phyloP scores from a whole-genome alignment of 2,113 vertebrate genomes.

The Casuarius casuarius region DNA sequence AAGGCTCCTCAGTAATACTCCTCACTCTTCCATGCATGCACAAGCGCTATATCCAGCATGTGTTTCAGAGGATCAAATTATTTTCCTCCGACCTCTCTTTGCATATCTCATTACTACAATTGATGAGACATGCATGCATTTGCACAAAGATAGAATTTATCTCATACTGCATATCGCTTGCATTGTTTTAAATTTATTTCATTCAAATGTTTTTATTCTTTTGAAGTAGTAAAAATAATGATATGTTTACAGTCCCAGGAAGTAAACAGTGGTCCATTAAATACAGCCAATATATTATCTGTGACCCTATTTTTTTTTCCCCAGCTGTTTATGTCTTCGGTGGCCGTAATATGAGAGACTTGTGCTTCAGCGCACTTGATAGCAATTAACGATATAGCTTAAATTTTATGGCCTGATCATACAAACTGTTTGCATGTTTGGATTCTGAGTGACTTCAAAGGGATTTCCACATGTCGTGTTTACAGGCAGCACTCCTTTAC shows the following conservation, averaged over 20 bases:
- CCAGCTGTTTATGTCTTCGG: neutral
- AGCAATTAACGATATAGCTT: conserved; percentile 1
- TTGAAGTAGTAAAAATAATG: conserved; percentile 31
- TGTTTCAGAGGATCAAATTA: neutral
- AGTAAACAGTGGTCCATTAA: conserved; percentile 1
- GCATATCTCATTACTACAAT: conserved; percentile 10
- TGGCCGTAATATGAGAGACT: neutral
- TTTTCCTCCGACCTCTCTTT: neutral
- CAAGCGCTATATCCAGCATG: neutral
- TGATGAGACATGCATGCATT: neutral
- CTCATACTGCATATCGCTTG: neutral
- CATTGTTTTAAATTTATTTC: conserved; percentile 1
- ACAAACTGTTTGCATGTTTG: neutral
- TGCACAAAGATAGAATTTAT: neutral
- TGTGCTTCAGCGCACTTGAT: neutral
- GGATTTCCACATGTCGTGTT: neutral
- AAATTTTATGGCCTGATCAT: neutral
- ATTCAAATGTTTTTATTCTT: conserved; percentile 29
- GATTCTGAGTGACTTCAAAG: conserved; percentile 53
- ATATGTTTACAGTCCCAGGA: neutral
- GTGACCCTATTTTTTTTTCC: neutral
- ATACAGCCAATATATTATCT: neutral
- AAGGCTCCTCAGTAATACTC: neutral
- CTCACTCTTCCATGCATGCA: neutral
- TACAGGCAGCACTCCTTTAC: conserved; percentile 29